Evolutionary conservation across 2,113 vertebrate species (phyloP).

Genomic region (Gracilinanus agilis): DNA sequence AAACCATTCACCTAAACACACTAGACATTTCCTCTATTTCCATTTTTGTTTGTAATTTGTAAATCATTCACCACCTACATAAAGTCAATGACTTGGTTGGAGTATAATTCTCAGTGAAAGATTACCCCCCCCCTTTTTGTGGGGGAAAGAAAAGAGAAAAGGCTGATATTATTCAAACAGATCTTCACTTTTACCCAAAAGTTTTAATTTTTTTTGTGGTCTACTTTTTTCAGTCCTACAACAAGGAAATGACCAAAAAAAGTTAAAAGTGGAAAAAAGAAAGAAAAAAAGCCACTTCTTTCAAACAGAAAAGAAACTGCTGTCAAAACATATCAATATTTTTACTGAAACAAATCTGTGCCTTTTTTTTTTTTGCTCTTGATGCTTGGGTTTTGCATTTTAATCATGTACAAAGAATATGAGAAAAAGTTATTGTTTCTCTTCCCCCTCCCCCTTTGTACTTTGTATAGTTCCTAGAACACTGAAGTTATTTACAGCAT

Average conservation of each 20-base stretch:
- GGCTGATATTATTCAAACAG: slow-evolving; percentile 36
- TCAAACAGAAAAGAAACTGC: slow-evolving; percentile 28
- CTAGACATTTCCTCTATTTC: slow-evolving; percentile 34
- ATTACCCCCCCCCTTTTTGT: background rate
- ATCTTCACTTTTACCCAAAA: slow-evolving; percentile 57
- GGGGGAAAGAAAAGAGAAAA: slow-evolving; percentile 41
- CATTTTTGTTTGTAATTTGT: background rate
- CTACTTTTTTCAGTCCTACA: slow-evolving; percentile 35
- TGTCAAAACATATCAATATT: slow-evolving; percentile 70
- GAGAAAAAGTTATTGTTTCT: slow-evolving; percentile 79
- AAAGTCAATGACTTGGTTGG: background rate
- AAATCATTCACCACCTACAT: background rate
- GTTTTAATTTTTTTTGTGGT: slow-evolving; percentile 62
- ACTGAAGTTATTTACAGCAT: slow-evolving; percentile 85
- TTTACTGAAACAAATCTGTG: slow-evolving; percentile 66
- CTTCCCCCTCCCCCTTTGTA: slow-evolving; percentile 69
- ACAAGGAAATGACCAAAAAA: slow-evolving; percentile 67
- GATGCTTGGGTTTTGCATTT: slow-evolving; percentile 75
- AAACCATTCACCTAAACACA: slow-evolving; percentile 49
- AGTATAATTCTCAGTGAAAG: background rate
- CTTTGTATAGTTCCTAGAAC: slow-evolving; percentile 75
- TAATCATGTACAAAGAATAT: slow-evolving; percentile 71
- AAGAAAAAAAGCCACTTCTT: slow-evolving; percentile 68
- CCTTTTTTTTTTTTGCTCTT: slow-evolving; percentile 8
- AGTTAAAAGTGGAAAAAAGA: slow-evolving; percentile 69